Percentiles rank a stretch among this genome's conserved stretches.
Conservation (phyloP, 2,888 invertebrate genomes). For the Melieria crassipennis region DNA sequence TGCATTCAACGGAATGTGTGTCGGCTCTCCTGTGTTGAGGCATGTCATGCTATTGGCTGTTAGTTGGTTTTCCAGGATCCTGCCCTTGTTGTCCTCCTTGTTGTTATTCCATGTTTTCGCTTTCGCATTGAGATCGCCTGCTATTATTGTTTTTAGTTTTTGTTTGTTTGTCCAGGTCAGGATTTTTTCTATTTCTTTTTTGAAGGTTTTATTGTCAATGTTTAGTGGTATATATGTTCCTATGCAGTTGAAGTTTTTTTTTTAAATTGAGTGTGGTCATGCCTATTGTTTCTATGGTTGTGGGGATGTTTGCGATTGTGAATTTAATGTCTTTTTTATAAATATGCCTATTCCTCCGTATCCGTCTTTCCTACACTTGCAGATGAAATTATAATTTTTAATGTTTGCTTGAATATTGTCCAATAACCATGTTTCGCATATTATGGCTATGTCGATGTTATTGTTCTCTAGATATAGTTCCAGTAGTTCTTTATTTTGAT, state of each 20-base stretch:
- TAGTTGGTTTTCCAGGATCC: no score
- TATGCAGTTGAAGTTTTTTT: conserved; percentile 14
- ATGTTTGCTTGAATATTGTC: conserved; percentile 8
- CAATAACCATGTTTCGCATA: conserved; percentile 25
- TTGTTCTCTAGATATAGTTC: conserved; percentile 23
- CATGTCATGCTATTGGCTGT: no score
- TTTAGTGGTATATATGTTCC: conserved; percentile 15
- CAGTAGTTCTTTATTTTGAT: conserved; percentile 23
- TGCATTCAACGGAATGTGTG: no score
- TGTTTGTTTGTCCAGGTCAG: neutral
- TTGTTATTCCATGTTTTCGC: no score
- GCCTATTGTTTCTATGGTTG: neutral
- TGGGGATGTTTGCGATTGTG: neutral
- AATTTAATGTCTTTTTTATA: conserved; percentile 22
- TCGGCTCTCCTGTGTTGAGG: no score
- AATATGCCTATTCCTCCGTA: conserved; percentile 26
- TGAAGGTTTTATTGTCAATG: neutral
- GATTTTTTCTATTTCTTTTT: neutral
- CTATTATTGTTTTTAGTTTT: neutral
- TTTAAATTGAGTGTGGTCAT: conserved; percentile 22
- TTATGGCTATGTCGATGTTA: conserved; percentile 13
- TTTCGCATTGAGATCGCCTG: no score
- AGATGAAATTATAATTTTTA: conserved; percentile 16
- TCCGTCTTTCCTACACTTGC: conserved; percentile 16
- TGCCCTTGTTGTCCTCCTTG: no score